Percentiles rank a stretch among this genome's conserved stretches.
Conservation (phyloP, 2,888 invertebrate species). For the Ophonus ardosiacus region DNA sequence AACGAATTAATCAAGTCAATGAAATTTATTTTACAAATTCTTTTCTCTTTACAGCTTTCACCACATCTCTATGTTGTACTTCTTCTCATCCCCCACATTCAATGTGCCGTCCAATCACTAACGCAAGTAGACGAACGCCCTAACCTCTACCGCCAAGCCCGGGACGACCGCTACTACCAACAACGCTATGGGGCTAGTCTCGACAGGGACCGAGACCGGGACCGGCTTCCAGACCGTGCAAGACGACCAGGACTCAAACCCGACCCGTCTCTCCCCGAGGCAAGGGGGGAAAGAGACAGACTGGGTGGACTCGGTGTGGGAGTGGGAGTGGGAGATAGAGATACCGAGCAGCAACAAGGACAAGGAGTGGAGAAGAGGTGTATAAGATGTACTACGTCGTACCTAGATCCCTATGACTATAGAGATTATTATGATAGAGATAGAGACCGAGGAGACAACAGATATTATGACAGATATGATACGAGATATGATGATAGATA, state of each 20-base stretch:
- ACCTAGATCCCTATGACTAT: conserved; percentile 64
- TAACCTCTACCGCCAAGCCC: conserved; percentile 60
- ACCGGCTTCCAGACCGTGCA: conserved; percentile 50
- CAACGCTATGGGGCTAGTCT: conserved; percentile 54
- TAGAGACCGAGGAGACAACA: neutral
- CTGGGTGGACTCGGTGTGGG: neutral
- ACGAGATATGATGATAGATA: conserved; percentile 71
- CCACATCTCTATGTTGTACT: neutral
- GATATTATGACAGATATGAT: conserved; percentile 54
- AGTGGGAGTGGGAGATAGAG: neutral
- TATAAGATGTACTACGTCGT: conserved; percentile 55
- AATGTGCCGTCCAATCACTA: conserved; percentile 49
- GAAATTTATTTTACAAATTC: neutral
- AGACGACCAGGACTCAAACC: conserved; percentile 60
- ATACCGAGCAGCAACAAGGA: conserved; percentile 19
- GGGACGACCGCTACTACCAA: conserved; percentile 64
- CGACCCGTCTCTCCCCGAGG: conserved; percentile 58
- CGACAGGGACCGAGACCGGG: conserved; percentile 64
- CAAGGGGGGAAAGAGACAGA: conserved; percentile 47
- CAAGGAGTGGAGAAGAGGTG: conserved; percentile 42
- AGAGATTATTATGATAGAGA: conserved; percentile 55
- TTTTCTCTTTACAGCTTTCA: neutral
- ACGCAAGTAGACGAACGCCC: conserved; percentile 43
- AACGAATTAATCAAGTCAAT: too few relatives aligned
- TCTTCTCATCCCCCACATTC: neutral